Evolutionary conservation across 2,888 invertebrate species (phyloP).

Genomic region (Eustalomyia histrio): DNA sequence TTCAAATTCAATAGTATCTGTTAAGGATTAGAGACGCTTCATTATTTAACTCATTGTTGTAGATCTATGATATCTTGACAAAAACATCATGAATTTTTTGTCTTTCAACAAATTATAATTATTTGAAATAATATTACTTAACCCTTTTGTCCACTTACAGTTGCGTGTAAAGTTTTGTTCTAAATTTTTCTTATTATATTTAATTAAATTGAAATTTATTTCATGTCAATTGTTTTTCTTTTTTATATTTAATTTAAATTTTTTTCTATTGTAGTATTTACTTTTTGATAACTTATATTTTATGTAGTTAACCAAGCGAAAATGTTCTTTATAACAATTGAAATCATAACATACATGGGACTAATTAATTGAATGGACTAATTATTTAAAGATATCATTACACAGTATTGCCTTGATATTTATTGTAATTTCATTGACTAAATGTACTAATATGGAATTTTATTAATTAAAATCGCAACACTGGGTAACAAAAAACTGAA

Average conservation of each 20-base stretch:
- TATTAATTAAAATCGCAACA: no score
- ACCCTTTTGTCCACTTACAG: conserved; percentile 1
- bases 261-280: conserved; percentile 27
- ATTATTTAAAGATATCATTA: no score
- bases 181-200: conserved; percentile 35
- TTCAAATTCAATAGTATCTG: conserved; percentile 33
- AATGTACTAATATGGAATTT: no score
- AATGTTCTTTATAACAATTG: conserved; percentile 40
- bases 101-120: background rate
- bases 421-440: no score
- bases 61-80: conserved; percentile 43
- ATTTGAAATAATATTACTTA: background rate
- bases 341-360: no score
- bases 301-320: conserved; percentile 61
- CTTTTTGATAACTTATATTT: conserved; percentile 57
- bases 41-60: conserved; percentile 45
- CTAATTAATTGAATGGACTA: no score
- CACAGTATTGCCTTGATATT: no score
- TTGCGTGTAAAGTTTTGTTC: conserved; percentile 43
- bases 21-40: conserved; percentile 49
- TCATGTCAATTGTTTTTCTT: conserved; percentile 12
- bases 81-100: conserved; percentile 6
- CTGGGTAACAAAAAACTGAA: no score
- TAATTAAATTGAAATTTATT: conserved; percentile 31
- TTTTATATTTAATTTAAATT: conserved; percentile 39